A percentile compares a stretch with the other conserved stretches of the same genome.
phyloP scores from a whole-genome alignment of 2,113 vertebrate genomes.

The Nerophis ophidion region DNA sequence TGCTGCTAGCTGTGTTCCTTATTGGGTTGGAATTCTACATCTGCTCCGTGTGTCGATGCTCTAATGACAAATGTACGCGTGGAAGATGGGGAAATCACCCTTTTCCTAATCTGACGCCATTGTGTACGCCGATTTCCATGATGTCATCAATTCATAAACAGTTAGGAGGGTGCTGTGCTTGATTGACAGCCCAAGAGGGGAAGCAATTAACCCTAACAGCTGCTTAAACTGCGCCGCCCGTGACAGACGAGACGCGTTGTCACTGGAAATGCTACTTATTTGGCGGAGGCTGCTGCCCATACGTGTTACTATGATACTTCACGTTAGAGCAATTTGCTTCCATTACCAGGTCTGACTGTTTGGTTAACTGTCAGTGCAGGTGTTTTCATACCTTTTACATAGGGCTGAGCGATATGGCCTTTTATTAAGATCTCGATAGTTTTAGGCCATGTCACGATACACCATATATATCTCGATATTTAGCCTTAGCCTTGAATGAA shows the following conservation, averaged over 20 bases:
- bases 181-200: conserved; percentile 51
- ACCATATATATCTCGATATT: no score
- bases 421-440: no score
- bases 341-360: no score
- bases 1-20: conserved; percentile 58
- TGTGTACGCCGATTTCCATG: conserved; percentile 55
- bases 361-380: no score
- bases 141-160: conserved; percentile 54
- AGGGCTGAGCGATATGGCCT: no score
- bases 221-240: conserved; percentile 33
- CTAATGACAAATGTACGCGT: conserved; percentile 49
- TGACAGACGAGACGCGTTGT: conserved; percentile 24
- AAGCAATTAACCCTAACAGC: conserved; percentile 63
- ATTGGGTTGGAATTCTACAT: conserved; percentile 62
- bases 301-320: not conserved
- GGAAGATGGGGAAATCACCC: not conserved
- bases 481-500: no score
- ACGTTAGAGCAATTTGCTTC: not conserved
- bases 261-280: conserved; percentile 15
- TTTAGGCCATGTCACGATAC: no score
- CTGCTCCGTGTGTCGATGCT: conserved; percentile 56
- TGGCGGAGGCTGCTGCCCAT: not conserved
- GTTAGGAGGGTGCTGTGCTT: conserved; percentile 43
- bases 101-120: conserved; percentile 43
- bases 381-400: no score